These are phyloP conservation scores for Trachelus stipa DNA, from an alignment of 2,888 invertebrate species.

Conservation along the genomic window DNA sequence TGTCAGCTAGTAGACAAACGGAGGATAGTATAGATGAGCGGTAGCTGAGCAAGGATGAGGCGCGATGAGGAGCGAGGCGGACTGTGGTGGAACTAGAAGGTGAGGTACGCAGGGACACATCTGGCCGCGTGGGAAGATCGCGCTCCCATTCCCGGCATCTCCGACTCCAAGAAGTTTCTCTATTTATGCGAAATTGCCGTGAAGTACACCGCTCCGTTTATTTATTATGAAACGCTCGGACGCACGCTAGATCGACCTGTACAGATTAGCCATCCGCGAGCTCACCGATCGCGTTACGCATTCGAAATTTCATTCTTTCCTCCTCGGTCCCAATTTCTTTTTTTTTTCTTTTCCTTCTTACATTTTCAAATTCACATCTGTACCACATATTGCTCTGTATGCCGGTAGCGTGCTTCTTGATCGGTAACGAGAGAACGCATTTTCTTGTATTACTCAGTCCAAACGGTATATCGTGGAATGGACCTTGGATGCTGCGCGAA, in stretches of 20 bases:
- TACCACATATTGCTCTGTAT: neutral
- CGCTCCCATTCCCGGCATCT: constrained; percentile 52
- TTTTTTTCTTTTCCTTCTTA: neutral
- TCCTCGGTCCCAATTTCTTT: neutral
- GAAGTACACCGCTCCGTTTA: constrained; percentile 25
- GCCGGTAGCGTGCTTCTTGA: neutral
- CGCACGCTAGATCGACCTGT: constrained; percentile 30
- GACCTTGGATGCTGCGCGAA: neutral
- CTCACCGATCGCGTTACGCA: neutral
- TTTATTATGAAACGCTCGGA: constrained; percentile 31
- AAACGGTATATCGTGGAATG: neutral
- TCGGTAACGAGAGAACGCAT: neutral
- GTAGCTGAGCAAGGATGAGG: neutral
- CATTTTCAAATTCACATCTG: neutral
- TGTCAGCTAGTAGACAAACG: neutral
- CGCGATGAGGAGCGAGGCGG: neutral
- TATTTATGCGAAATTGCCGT: constrained; percentile 41
- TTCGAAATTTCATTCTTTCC: constrained; percentile 5
- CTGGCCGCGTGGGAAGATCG: constrained; percentile 60
- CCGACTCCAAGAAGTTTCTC: constrained; percentile 35
- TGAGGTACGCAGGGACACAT: constrained; percentile 31
- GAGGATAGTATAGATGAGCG: neutral
- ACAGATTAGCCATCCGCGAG: constrained; percentile 21
- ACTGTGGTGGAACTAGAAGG: neutral
- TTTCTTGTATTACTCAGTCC: neutral